Base-by-base conservation (phyloP, 2,888 invertebrate species). In the Apocheima hispidaria region DNA sequence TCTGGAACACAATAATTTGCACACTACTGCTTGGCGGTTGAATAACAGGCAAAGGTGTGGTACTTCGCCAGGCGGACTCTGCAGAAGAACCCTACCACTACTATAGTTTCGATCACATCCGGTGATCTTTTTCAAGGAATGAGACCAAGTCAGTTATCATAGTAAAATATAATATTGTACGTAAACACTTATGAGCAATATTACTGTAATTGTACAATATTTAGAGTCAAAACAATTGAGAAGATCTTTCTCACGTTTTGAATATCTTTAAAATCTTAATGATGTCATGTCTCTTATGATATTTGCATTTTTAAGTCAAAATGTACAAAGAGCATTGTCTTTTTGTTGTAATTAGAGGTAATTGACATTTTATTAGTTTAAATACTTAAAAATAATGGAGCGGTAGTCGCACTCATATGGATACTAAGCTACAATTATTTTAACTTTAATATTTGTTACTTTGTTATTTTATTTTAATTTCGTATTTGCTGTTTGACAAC, bases 301-400 rank as follows among this genome's bases (percentile, higher is more conserved):
- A 66, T 63, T 55, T 60, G 41, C 60, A 63, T 61, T 54, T 30
- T 21, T 55, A 52, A 46, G 36, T 46, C 40, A 43, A 61, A 33
- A 55, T 38, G 9, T 33, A 51, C 41, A 59, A 44, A 26, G 46
- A 53, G 56, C 28, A 62, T 62, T 60, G 61, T 58, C 53, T 41
- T 63, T 14, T 54, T 20, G 10, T 50, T 60, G 12, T 59, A 65
- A 55, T 58, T 18, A 50, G 49, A 58, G 52, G 60, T 57, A 60
- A 63, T 59, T 61, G 68, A 65, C 63, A 63, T 52, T 58, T 59
- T 26, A 58, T 62, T 46, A 48, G 12, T 72, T 69, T 64, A 73
- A 71, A 74, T 75, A 73, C 71, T 69, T 74, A 74, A 73, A 73
- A 74, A 75, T 74, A 65, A 58, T 62, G 48, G 43, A 53, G 43